Conservation (phyloP, 1,140 invertebrate species). For the Adelges cooleyi region DNA sequence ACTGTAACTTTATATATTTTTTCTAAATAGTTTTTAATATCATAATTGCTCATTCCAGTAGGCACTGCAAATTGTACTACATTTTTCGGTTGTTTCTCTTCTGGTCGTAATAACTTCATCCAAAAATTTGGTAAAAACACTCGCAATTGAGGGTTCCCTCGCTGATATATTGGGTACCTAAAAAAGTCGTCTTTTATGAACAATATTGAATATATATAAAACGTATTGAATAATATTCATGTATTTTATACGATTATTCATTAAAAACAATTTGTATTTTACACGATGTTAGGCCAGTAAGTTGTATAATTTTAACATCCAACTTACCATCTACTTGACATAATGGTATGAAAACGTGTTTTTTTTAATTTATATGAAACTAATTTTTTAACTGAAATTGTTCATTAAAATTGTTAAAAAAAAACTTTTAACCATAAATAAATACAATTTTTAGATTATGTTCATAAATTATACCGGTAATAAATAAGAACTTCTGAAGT, state of each 20-base stretch:
- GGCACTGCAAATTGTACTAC: constrained; percentile 73
- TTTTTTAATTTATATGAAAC: too few relatives aligned
- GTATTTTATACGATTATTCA: too few relatives aligned
- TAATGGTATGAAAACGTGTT: background rate
- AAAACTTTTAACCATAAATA: too few relatives aligned
- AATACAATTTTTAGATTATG: too few relatives aligned
- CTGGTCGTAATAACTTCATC: constrained; percentile 73
- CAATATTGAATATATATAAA: background rate
- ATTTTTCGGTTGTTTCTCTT: constrained; percentile 52
- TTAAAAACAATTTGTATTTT: background rate
- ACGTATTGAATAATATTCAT: background rate
- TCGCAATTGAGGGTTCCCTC: constrained; percentile 77
- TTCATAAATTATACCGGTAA: too few relatives aligned
- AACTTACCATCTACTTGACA: constrained; percentile 18
- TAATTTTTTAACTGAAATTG: too few relatives aligned
- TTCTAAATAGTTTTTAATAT: constrained; percentile 85
- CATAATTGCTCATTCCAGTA: constrained; percentile 74
- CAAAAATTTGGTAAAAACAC: constrained; percentile 88
- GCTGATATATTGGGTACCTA: constrained; percentile 77
- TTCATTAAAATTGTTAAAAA: too few relatives aligned
- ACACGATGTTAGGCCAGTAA: background rate
- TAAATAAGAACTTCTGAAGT: too few relatives aligned
- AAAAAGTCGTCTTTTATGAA: constrained; percentile 29
- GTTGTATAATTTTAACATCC: background rate
- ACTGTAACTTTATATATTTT: constrained; percentile 84